phyloP scores from a whole-genome alignment of 2,888 invertebrate species.

The Anticlea derivata region DNA sequence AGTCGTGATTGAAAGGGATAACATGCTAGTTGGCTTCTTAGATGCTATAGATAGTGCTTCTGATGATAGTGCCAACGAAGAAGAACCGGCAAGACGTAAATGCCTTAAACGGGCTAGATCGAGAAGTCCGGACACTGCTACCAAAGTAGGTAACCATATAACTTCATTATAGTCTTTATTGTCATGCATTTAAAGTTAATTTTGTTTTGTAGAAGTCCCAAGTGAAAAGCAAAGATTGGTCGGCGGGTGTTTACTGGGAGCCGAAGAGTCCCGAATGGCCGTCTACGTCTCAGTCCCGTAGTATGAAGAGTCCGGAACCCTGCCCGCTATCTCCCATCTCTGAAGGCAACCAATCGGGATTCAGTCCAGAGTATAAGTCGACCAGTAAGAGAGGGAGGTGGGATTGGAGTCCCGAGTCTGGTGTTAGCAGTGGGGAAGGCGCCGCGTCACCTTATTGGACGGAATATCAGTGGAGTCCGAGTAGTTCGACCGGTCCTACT shows the following conservation, averaged over 20 bases:
- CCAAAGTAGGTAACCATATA: slow-evolving; percentile 50
- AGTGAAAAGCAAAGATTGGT: slow-evolving; percentile 70
- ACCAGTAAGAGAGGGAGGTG: slow-evolving; percentile 53
- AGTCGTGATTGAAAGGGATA: slow-evolving; percentile 76
- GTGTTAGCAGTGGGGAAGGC: slow-evolving; percentile 62
- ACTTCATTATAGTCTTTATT: neutral
- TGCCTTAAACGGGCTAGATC: slow-evolving; percentile 61
- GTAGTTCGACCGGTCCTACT: slow-evolving; percentile 75
- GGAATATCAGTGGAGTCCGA: slow-evolving; percentile 82
- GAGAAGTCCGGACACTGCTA: slow-evolving; percentile 54
- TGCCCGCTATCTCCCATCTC: slow-evolving; percentile 65
- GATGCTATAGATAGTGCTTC: slow-evolving; percentile 71
- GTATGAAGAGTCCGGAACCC: slow-evolving; percentile 61
- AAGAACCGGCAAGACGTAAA: slow-evolving; percentile 48
- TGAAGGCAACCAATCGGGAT: slow-evolving; percentile 67
- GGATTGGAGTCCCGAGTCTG: slow-evolving; percentile 78
- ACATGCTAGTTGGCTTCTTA: slow-evolving; percentile 75
- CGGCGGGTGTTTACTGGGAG: slow-evolving; percentile 74
- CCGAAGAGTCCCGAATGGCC: slow-evolving; percentile 73
- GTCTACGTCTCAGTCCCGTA: slow-evolving; percentile 49
- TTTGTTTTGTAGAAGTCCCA: slow-evolving; percentile 56
- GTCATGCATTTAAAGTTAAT: slow-evolving; percentile 13
- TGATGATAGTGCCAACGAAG: slow-evolving; percentile 66
- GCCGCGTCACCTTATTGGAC: slow-evolving; percentile 65
- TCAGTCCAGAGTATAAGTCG: slow-evolving; percentile 61